Percentiles rank a stretch among this genome's conserved stretches.
Evolutionary conservation across 2,888 invertebrate species (phyloP).

Genomic region (Drosophila emarginata): DNA sequence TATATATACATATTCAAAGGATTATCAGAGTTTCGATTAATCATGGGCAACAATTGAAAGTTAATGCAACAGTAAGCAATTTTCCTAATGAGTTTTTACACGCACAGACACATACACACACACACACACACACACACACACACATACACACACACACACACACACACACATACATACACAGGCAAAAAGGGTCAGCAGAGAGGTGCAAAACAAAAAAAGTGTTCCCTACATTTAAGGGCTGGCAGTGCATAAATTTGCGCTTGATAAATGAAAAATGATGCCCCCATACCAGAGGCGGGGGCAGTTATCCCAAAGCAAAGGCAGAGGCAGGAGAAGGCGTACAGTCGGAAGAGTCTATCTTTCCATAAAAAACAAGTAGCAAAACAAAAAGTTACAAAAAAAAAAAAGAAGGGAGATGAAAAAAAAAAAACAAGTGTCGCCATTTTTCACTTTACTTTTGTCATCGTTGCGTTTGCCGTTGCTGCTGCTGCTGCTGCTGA

Average conservation of each 20-base stretch:
- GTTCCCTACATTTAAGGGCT: constrained; percentile 28
- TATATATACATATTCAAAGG: neutral
- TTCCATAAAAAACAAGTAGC: constrained; percentile 16
- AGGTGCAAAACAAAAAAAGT: constrained; percentile 22
- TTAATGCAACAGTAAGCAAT: constrained; percentile 50
- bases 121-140: constrained; percentile 34
- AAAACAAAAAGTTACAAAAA: constrained; percentile 25
- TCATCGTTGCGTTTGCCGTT: neutral
- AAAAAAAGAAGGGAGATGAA: constrained; percentile 37
- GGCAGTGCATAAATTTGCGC: constrained; percentile 67
- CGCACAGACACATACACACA: constrained; percentile 25
- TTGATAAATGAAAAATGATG: constrained; percentile 70
- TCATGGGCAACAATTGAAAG: constrained; percentile 40
- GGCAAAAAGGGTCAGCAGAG: constrained; percentile 29
- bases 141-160: constrained; percentile 35
- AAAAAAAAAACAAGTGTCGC: constrained; percentile 56
- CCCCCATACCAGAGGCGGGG: constrained; percentile 3
- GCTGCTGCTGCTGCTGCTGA: constrained; percentile 1
- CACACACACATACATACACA: constrained; percentile 36
- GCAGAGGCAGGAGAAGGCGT: neutral
- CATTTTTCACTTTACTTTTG: constrained; percentile 59
- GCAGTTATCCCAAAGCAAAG: too few species aligned
- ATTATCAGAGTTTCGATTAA: constrained; percentile 5
- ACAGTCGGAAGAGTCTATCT: neutral
- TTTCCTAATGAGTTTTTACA: constrained; percentile 64